Percentiles rank a stretch among this genome's conserved stretches.
Evolutionary conservation across 2,113 vertebrate genomes (phyloP).

Genomic region (Acinonyx jubatus): DNA sequence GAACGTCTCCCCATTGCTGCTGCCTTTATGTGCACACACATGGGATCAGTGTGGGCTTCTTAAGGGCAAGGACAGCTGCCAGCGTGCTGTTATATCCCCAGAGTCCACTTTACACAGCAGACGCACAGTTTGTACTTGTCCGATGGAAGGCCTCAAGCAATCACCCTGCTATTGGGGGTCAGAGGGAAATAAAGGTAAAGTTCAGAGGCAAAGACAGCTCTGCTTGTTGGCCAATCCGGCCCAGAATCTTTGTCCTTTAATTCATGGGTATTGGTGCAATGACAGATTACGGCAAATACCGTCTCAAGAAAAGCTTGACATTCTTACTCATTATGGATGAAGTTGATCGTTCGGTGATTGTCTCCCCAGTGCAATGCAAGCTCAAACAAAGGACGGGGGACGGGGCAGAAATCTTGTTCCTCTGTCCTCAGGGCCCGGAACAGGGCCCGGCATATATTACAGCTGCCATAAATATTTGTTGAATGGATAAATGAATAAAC

Average conservation of each 20-base stretch:
- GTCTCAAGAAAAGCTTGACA: neutral
- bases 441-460: neutral
- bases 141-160: neutral
- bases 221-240: neutral
- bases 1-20: neutral
- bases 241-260: neutral
- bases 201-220: neutral
- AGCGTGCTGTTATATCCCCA: neutral
- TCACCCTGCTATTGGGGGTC: neutral
- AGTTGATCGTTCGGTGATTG: neutral
- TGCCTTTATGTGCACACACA: neutral
- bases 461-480: neutral
- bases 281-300: neutral
- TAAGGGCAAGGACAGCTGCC: neutral
- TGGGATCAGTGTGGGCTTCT: neutral
- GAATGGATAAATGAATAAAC: constrained; percentile 27
- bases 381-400: neutral
- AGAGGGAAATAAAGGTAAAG: neutral
- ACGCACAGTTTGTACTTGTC: neutral
- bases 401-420: neutral
- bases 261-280: neutral
- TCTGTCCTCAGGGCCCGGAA: neutral
- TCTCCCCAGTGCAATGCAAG: neutral
- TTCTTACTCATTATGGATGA: neutral
- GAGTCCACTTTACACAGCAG: neutral